Evolutionary conservation across 2,797 vertebrate species (phyloP), one percentile per base, ranked within the genome.

Genomic region (Hoplostethus mediterraneus): DNA sequence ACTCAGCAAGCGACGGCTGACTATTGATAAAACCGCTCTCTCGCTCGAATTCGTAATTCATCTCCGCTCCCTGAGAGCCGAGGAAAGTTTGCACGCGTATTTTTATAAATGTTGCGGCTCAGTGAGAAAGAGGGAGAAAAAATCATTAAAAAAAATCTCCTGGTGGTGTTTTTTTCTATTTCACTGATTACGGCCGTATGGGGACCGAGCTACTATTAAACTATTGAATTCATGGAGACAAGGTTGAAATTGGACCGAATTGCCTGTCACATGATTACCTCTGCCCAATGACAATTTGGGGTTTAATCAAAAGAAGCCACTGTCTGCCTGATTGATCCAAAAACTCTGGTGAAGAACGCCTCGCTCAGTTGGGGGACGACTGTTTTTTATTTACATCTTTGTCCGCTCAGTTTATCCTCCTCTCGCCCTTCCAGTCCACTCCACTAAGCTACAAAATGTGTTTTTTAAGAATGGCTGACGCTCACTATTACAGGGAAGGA

Each of bases 11-110:
- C 97, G 98, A 99, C 96, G 98, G 98, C 97, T 97, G 98, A 96
- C 98, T 99, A 98, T 99, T 99, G 98, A 99, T 99, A 99, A 99
- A 99, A 96, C 98, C 98, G 95, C 97, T 99, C 97, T 99, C 98
- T 97, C 98, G 97, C 97, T 99, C 97, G 96, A 98, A 99, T 97
- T 98, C 97, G 98, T 98, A 99, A 99, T 99, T 99, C 98, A 99
- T 99, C 97, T 98, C 98, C 97, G 96, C 97, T 97, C 93, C 84
- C 91, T 93, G 88, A 88, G 93, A 93, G 91, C 91, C 90, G 87
- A 86, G 93, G 90, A 95, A 98, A 98, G 97, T 96, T 98, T 97
- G 95, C 95, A 95, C 95, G 95, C 95, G 95, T 96, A 95, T 96
- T 94, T 94, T 94, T 96, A 94, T 93, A 97, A 97, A 97, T 95